Conservation (phyloP, 2,797 vertebrate genomes). For the Lepus oiostolus region DNA sequence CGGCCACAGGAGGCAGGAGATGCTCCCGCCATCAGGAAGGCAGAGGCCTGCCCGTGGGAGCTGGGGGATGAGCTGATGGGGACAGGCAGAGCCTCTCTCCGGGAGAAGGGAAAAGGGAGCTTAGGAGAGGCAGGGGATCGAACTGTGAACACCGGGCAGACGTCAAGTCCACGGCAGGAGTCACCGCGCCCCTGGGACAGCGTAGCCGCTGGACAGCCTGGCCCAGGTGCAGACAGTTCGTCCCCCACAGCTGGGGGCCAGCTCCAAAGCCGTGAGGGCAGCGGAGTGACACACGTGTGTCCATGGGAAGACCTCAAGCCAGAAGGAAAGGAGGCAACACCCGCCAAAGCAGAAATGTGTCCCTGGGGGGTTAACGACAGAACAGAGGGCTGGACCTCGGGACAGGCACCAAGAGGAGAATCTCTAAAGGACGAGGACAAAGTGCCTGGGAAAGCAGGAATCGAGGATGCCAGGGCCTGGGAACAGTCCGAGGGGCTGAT, state of each 20-base stretch:
- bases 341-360: slow-evolving; percentile 76
- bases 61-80: accelerated
- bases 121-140: neutral
- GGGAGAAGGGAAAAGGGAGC: slow-evolving; percentile 62
- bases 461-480: neutral
- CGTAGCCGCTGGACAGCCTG: slow-evolving; percentile 50
- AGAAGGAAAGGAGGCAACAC: neutral
- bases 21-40: slow-evolving; percentile 75
- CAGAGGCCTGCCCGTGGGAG: slow-evolving; percentile 85
- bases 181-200: slow-evolving; percentile 87
- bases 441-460: neutral
- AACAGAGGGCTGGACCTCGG: neutral
- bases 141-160: slow-evolving; percentile 78
- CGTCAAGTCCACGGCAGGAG: slow-evolving; percentile 68
- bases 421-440: slow-evolving; percentile 42
- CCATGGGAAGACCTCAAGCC: slow-evolving; percentile 81
- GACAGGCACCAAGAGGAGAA: neutral
- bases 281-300: slow-evolving; percentile 81
- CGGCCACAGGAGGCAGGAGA: slow-evolving; percentile 88
- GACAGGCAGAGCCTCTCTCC: accelerated
- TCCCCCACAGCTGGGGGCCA: slow-evolving; percentile 45
- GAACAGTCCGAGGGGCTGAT: slow-evolving; percentile 65
- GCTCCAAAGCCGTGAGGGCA: slow-evolving; percentile 54
- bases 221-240: slow-evolving; percentile 69
- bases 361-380: slow-evolving; percentile 77